These are phyloP conservation scores for Dysdera silvatica DNA, from an alignment of 1,140 invertebrate genomes.

Conservation along the genomic window DNA sequence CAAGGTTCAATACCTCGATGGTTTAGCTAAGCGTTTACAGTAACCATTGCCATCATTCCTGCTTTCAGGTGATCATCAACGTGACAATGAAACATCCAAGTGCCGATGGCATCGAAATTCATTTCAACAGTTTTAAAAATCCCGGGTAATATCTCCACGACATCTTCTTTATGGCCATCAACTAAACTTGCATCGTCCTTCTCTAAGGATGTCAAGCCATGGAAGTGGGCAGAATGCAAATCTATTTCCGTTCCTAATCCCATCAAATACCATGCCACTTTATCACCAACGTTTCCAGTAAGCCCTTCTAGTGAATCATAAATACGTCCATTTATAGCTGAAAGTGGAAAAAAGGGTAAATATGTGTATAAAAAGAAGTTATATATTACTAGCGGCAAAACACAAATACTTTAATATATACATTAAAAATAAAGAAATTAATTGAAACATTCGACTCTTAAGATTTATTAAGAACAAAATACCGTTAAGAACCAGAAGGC, in stretches of 20 bases:
- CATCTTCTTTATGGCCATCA: slow-evolving; percentile 36
- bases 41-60: background rate
- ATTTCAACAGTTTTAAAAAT: slow-evolving; percentile 34
- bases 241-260: slow-evolving; percentile 35
- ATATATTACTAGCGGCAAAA: too few relatives aligned
- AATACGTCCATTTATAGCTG: slow-evolving; percentile 35
- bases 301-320: slow-evolving; percentile 34
- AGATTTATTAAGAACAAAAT: too few relatives aligned
- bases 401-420: too few relatives aligned
- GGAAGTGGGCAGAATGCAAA: slow-evolving; percentile 38
- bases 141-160: slow-evolving; percentile 36
- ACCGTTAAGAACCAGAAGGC: too few relatives aligned
- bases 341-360: too few relatives aligned
- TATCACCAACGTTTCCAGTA: slow-evolving; percentile 29
- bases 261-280: slow-evolving; percentile 36
- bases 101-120: slow-evolving; percentile 34
- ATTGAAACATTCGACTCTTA: too few relatives aligned
- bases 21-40: too few relatives aligned
- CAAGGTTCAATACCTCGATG: too few relatives aligned
- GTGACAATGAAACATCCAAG: slow-evolving; percentile 14
- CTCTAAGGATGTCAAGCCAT: slow-evolving; percentile 35
- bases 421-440: too few relatives aligned
- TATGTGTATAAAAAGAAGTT: too few relatives aligned
- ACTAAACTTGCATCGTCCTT: slow-evolving; percentile 22
- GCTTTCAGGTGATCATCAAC: background rate